A percentile compares a stretch with the other conserved stretches of the same genome.
Conservation (phyloP, 2,797 vertebrate species). For the Gila robusta region DNA sequence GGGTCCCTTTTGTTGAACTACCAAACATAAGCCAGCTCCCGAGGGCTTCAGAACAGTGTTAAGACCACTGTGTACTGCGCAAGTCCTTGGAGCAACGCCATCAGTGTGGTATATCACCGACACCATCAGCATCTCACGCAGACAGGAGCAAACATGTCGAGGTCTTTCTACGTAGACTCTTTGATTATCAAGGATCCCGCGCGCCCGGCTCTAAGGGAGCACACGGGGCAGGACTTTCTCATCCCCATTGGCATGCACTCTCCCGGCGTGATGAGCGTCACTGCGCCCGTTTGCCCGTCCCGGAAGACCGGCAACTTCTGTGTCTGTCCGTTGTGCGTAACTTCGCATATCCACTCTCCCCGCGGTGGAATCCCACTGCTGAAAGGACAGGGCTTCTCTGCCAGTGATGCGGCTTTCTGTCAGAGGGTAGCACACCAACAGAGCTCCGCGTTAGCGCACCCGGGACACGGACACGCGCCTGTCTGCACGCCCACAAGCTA, state of each 20-base stretch:
- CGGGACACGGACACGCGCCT: slow-evolving; percentile 79
- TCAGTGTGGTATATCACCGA: slow-evolving; percentile 33
- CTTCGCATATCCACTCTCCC: slow-evolving; percentile 92
- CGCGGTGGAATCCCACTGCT: slow-evolving; percentile 86
- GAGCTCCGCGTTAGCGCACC: slow-evolving; percentile 82
- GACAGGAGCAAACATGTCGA: slow-evolving; percentile 85
- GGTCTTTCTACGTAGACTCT: slow-evolving; percentile 99
- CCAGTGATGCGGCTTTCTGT: slow-evolving; percentile 87
- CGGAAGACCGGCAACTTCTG: slow-evolving; percentile 94
- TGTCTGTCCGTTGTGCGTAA: slow-evolving; percentile 95
- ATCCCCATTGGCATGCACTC: slow-evolving; percentile 93
- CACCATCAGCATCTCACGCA: slow-evolving; percentile 49
- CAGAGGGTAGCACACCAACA: slow-evolving; percentile 86
- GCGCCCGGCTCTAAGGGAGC: slow-evolving; percentile 83
- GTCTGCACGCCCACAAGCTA: slow-evolving; percentile 86
- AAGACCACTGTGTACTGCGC: slow-evolving; percentile 56
- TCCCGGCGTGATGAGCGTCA: slow-evolving; percentile 89
- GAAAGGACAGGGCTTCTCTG: slow-evolving; percentile 86
- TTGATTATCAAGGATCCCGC: slow-evolving; percentile 96
- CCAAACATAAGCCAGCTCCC: slow-evolving; percentile 91
- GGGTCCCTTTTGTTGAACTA: slow-evolving; percentile 96
- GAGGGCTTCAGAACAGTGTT: slow-evolving; percentile 79
- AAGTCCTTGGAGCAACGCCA: slow-evolving; percentile 54
- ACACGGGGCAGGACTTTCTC: slow-evolving; percentile 89
- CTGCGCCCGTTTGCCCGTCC: slow-evolving; percentile 88